A percentile compares a stretch with the other conserved stretches of the same genome.
Evolutionary conservation across 2,797 vertebrate species (phyloP).

Genomic region (Lemur catta): DNA sequence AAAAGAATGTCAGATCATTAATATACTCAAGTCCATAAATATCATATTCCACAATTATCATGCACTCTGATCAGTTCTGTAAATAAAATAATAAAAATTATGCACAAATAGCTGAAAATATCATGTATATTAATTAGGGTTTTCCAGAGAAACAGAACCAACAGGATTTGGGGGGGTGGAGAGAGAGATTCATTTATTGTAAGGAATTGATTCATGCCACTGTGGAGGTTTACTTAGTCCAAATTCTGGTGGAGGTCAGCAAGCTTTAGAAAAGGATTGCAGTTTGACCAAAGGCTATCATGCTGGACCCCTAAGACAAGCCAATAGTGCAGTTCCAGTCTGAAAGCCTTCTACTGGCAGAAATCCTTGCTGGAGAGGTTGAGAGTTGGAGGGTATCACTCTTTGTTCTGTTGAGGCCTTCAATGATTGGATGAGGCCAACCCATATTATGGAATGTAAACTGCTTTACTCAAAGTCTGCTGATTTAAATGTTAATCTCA

Average conservation of each 20-base stretch:
- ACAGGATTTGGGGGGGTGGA: background rate
- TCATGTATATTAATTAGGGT: background rate
- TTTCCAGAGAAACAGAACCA: background rate
- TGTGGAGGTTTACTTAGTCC: background rate
- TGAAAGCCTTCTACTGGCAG: background rate
- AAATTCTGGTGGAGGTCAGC: background rate
- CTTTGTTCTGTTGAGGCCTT: background rate
- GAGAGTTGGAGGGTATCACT: background rate
- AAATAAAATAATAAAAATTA: slow-evolving; percentile 16
- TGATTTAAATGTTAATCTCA: background rate
- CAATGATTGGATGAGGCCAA: background rate
- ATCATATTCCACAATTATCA: background rate
- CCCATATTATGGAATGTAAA: background rate
- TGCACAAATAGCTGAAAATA: background rate
- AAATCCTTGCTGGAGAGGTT: background rate
- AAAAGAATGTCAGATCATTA: background rate
- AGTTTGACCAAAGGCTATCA: background rate
- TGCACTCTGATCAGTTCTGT: background rate
- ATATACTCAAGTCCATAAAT: background rate
- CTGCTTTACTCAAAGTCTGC: background rate
- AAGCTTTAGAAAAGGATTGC: background rate
- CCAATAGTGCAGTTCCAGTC: background rate
- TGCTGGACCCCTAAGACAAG: background rate
- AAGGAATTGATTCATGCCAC: background rate
- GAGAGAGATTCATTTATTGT: background rate